Percentiles rank a stretch among this genome's conserved stretches.
Evolutionary conservation across 2,797 vertebrate species (phyloP).

Genomic region (Zonotrichia albicollis): DNA sequence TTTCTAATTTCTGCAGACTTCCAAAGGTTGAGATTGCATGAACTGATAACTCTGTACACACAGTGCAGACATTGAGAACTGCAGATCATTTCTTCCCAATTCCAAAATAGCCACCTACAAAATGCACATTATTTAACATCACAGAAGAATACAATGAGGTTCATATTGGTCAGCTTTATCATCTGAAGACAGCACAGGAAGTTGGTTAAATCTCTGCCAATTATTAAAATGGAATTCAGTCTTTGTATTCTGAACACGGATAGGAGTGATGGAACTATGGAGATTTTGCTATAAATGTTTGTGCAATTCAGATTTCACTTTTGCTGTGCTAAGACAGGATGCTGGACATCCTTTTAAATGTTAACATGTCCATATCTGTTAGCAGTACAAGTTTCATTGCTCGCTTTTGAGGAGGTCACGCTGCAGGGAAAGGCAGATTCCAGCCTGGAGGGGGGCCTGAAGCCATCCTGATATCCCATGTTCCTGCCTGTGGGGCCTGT

Average conservation of each 20-base stretch:
- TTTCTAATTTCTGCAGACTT: background rate
- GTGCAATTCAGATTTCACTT: background rate
- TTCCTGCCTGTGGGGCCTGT: background rate
- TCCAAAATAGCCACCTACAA: rapidly evolving
- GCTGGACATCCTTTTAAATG: background rate
- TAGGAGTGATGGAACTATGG: background rate
- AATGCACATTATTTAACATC: background rate
- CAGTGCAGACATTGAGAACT: background rate
- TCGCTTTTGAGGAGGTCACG: background rate
- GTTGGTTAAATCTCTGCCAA: background rate
- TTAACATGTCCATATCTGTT: background rate
- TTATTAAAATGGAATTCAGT: background rate
- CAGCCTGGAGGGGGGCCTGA: background rate
- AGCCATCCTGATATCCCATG: background rate
- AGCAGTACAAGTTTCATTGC: background rate
- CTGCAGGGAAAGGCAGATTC: background rate
- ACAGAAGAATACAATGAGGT: background rate
- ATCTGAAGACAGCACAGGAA: background rate
- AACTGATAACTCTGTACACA: background rate
- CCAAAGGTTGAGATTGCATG: background rate
- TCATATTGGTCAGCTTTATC: background rate
- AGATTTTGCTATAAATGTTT: background rate
- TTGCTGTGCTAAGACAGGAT: background rate
- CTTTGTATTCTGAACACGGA: background rate
- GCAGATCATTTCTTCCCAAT: background rate